Conservation (phyloP, 2,888 invertebrate species). For the Caenorhabditis zanzibari region DNA sequence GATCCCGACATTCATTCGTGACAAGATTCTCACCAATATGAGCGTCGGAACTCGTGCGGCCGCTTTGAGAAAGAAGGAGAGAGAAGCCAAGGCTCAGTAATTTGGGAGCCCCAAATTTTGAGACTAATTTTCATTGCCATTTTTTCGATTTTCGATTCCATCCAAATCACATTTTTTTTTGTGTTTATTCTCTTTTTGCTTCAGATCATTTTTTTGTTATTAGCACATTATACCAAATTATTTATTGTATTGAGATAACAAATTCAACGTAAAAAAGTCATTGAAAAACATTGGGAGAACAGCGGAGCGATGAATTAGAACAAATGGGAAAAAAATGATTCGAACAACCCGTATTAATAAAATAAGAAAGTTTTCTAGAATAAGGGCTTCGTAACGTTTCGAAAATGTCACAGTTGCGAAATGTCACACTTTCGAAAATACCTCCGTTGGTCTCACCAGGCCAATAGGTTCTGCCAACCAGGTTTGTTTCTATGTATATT, state of each 20-base stretch:
- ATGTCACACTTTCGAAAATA: too few relatives aligned
- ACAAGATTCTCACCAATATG: conserved; percentile 73
- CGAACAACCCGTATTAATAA: conserved; percentile 14
- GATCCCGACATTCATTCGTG: conserved; percentile 74
- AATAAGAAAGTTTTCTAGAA: too few relatives aligned
- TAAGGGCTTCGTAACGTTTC: too few relatives aligned
- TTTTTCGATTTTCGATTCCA: neutral
- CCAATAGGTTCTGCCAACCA: too few relatives aligned
- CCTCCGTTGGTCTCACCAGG: too few relatives aligned
- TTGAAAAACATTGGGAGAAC: conserved; percentile 46
- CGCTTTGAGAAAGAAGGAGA: conserved; percentile 77
- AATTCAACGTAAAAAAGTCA: conserved; percentile 7
- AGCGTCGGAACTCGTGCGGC: conserved; percentile 77
- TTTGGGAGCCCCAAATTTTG: neutral
- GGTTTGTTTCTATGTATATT: too few relatives aligned
- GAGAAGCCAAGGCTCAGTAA: conserved; percentile 74
- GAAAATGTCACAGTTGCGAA: too few relatives aligned
- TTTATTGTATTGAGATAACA: neutral
- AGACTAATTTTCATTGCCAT: too few relatives aligned
- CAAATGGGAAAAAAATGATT: conserved; percentile 24
- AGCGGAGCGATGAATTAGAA: neutral
- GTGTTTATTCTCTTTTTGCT: neutral
- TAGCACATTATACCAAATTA: neutral
- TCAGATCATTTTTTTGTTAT: conserved; percentile 1
- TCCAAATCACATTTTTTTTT: conserved; percentile 2